A percentile compares a stretch with the other conserved stretches of the same genome.
These are phyloP conservation scores for Xanthostigma xanthostigma DNA, from an alignment of 2,888 invertebrate species.

Conservation along the genomic window DNA sequence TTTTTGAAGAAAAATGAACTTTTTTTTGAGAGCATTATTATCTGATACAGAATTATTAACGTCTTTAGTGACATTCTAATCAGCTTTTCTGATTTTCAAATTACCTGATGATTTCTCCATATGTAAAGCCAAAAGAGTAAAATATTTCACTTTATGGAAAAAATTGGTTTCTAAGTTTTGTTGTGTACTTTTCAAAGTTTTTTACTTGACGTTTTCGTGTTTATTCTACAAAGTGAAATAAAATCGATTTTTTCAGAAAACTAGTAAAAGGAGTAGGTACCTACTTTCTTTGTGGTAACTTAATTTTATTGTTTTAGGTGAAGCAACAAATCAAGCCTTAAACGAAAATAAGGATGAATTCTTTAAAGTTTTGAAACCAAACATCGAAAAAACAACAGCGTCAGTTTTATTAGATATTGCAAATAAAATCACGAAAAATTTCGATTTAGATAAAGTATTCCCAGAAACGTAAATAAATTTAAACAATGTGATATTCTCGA, in stretches of 20 bases:
- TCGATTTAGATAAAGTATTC: conserved; percentile 38
- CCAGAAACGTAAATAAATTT: conserved; percentile 22
- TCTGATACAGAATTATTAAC: too few species aligned
- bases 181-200: too few species aligned
- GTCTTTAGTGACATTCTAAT: too few species aligned
- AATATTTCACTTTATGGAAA: too few species aligned
- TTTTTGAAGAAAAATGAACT: too few species aligned
- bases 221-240: background rate
- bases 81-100: too few species aligned
- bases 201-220: too few species aligned
- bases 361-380: conserved; percentile 36
- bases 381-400: conserved; percentile 37
- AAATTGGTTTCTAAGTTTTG: too few species aligned
- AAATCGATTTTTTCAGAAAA: background rate
- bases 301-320: conserved; percentile 21
- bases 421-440: conserved; percentile 37
- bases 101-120: too few species aligned
- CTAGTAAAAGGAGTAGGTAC: too few species aligned
- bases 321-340: conserved; percentile 40
- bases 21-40: too few species aligned
- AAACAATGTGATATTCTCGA: background rate
- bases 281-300: background rate
- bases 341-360: conserved; percentile 45
- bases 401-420: conserved; percentile 34
- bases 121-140: too few species aligned